Conservation (phyloP, 2,888 invertebrate genomes). For the Troilus luridus region DNA sequence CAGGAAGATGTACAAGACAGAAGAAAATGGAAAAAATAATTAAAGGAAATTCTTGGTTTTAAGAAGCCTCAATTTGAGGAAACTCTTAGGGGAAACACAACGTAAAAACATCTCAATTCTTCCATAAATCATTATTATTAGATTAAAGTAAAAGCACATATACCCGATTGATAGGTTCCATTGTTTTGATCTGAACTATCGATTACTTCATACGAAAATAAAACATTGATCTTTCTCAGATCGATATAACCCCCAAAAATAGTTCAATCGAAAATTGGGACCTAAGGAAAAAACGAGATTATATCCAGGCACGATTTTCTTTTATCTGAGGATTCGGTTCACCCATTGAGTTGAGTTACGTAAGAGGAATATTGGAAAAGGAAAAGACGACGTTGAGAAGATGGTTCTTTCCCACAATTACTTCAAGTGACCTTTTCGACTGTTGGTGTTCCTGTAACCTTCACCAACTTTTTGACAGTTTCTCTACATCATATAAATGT, state of each 20-base stretch:
- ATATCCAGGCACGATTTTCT: background rate
- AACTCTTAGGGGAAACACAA: no score
- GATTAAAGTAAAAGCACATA: no score
- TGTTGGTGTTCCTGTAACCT: background rate
- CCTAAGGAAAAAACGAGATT: background rate
- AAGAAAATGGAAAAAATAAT: no score
- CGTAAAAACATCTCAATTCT: no score
- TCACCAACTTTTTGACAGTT: background rate
- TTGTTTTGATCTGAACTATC: no score
- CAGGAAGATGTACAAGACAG: no score
- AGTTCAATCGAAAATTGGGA: background rate
- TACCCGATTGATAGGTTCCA: no score
- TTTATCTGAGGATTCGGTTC: background rate
- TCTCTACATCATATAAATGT: background rate
- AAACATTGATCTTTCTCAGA: background rate
- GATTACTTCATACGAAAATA: background rate
- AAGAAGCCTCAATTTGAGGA: no score
- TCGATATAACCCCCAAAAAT: background rate
- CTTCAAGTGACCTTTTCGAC: background rate
- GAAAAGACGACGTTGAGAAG: background rate
- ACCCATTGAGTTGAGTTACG: background rate
- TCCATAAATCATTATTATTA: no score
- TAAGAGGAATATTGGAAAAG: background rate
- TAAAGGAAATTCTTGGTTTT: no score
- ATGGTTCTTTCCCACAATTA: constrained; percentile 33